Conservation (phyloP, 2,797 vertebrate genomes). For the Kryptolebias ocellatus region DNA sequence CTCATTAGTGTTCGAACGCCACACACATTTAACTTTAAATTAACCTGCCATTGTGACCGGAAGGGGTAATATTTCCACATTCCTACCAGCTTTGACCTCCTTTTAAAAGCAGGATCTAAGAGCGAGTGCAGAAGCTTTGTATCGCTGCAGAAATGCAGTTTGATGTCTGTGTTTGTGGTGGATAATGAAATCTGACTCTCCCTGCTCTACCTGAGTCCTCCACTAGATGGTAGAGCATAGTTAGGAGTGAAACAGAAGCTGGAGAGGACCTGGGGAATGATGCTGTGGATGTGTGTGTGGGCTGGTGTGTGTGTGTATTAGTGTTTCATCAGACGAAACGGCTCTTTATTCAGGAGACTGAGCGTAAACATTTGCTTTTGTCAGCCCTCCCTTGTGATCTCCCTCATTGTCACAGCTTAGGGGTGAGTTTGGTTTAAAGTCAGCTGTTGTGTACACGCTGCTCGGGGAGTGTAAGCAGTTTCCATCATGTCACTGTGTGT, state of each 20-base stretch:
- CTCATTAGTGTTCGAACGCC: background rate
- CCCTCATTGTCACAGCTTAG: conserved; percentile 33
- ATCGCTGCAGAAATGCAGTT: conserved; percentile 9
- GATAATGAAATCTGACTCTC: conserved; percentile 7
- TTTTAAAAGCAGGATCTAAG: background rate
- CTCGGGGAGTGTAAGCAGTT: conserved; percentile 6
- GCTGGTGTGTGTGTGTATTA: conserved; percentile 22
- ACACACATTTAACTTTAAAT: background rate
- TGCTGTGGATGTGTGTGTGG: background rate
- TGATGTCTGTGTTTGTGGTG: conserved; percentile 11
- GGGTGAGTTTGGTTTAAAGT: conserved; percentile 46
- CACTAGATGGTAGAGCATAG: conserved; percentile 82
- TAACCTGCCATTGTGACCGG: background rate
- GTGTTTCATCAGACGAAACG: conserved; percentile 61
- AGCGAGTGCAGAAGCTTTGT: background rate
- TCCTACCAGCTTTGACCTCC: background rate
- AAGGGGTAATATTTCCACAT: background rate
- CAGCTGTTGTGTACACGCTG: background rate
- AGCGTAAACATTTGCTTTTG: conserved; percentile 62
- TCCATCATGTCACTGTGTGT: conserved; percentile 10
- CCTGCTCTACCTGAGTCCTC: conserved; percentile 64
- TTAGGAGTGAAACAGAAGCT: conserved; percentile 60
- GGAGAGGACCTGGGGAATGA: conserved; percentile 4
- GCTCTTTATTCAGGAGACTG: conserved; percentile 44
- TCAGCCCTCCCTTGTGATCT: conserved; percentile 39